Percentiles rank a stretch among this genome's conserved stretches.
Conservation (phyloP, 2,113 vertebrate species). For the Athene cunicularia region DNA sequence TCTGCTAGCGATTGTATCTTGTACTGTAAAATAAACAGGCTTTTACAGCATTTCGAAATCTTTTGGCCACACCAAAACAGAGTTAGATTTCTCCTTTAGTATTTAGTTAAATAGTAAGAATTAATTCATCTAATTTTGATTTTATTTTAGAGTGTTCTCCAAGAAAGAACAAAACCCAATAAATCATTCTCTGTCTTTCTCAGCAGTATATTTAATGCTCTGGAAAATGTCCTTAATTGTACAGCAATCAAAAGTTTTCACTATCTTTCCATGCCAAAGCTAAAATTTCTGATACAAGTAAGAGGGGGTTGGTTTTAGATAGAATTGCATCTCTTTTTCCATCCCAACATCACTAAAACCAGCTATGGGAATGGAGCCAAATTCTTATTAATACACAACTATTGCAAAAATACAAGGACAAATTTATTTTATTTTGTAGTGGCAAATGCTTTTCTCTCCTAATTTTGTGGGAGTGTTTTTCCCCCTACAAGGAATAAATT, state of each 20-base stretch:
- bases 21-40: background rate
- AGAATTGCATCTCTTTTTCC: conserved; percentile 2
- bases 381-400: background rate
- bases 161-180: background rate
- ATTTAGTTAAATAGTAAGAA: conserved; percentile 13
- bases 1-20: background rate
- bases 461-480: conserved; percentile 56
- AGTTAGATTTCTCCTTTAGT: background rate
- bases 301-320: background rate
- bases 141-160: background rate
- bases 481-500: conserved; percentile 41
- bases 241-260: background rate
- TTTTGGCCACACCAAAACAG: background rate
- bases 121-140: background rate
- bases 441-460: conserved; percentile 4
- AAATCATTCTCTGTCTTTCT: background rate
- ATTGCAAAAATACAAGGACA: background rate
- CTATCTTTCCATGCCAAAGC: background rate
- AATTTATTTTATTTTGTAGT: conserved; percentile 12
- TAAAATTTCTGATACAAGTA: conserved; percentile 12
- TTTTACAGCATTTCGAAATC: background rate
- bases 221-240: background rate
- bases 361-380: background rate
- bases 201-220: background rate
- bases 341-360: background rate